Evolutionary conservation across 2,797 vertebrate genomes (phyloP).

Genomic region (Acanthis flammea): DNA sequence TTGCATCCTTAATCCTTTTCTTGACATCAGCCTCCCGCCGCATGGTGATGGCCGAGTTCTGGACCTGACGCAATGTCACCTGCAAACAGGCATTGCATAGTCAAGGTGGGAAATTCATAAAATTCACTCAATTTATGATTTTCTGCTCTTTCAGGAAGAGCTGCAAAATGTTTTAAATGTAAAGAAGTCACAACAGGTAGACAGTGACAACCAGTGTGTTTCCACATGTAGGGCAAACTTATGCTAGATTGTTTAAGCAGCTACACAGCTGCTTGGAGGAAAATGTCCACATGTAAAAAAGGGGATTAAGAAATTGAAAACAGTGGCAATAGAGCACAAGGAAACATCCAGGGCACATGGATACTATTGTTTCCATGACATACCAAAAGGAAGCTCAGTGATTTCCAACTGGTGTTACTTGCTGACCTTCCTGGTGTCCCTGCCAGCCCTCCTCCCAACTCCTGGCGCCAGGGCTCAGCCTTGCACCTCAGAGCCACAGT

Average conservation of each 20-base stretch:
- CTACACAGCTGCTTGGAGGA: background rate
- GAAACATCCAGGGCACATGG: background rate
- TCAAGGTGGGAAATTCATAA: background rate
- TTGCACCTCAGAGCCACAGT: background rate
- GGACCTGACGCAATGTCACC: slow-evolving; percentile 88
- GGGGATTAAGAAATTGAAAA: background rate
- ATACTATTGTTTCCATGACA: background rate
- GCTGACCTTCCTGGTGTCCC: background rate
- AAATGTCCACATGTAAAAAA: background rate
- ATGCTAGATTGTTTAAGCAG: background rate
- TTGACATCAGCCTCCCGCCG: slow-evolving; percentile 91
- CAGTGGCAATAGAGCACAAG: background rate
- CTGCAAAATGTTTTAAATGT: background rate
- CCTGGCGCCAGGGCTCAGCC: background rate
- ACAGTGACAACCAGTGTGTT: background rate
- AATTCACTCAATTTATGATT: background rate
- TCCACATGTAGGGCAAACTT: background rate
- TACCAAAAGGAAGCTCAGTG: background rate
- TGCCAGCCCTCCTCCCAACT: background rate
- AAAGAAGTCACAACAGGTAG: background rate
- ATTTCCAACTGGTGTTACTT: background rate
- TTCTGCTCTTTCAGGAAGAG: background rate
- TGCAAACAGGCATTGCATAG: slow-evolving; percentile 29
- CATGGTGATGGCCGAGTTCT: slow-evolving; percentile 87
- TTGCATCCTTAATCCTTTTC: slow-evolving; percentile 89